phyloP scores from a whole-genome alignment of 1,140 invertebrate species.

The Nasonia giraulti region DNA sequence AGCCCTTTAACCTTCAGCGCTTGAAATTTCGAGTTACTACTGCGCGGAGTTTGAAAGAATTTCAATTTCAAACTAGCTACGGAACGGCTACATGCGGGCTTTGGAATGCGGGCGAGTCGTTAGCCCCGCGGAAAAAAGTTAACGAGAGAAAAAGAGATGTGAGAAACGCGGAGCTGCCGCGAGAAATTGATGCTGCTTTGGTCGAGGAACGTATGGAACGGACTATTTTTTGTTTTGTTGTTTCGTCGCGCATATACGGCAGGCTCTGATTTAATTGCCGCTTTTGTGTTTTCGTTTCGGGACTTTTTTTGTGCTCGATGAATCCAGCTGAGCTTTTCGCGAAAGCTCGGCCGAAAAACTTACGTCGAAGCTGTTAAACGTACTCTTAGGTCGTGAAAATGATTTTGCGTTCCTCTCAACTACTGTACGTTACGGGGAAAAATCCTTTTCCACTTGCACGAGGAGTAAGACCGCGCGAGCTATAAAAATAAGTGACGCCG shows the following conservation, averaged over 20 bases:
- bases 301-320: too few species aligned
- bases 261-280: too few species aligned
- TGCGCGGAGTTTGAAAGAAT: background rate
- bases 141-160: background rate
- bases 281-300: too few species aligned
- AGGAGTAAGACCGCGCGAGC: background rate
- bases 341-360: too few species aligned
- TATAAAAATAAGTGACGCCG: slow-evolving; percentile 33
- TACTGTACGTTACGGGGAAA: background rate
- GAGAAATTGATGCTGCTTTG: background rate
- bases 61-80: slow-evolving; percentile 11
- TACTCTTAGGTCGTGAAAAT: too few species aligned
- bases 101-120: slow-evolving; percentile 5
- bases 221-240: background rate
- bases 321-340: too few species aligned
- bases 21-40: background rate
- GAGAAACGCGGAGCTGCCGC: too few species aligned
- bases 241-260: too few species aligned
- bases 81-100: background rate
- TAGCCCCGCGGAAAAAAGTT: background rate
- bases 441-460: background rate
- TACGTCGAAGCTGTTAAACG: too few species aligned
- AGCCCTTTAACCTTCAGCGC: background rate
- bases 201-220: background rate
- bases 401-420: too few species aligned